Percentiles rank a stretch among this genome's conserved stretches.
These are phyloP conservation scores for Hyphantria cunea DNA, from an alignment of 1,140 invertebrate species.

Conservation along the genomic window DNA sequence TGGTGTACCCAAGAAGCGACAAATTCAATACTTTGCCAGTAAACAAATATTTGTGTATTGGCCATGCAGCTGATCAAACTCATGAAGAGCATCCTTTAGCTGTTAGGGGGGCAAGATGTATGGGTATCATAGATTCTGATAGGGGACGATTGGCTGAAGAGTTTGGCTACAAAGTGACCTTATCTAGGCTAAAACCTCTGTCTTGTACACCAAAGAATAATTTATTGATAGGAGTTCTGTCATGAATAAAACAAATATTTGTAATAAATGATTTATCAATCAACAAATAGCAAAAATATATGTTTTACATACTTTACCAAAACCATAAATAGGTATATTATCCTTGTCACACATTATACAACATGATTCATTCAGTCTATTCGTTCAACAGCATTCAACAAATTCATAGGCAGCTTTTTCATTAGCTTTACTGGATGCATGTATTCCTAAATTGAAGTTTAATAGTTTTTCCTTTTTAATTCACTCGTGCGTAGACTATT, in stretches of 20 bases:
- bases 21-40: conserved; percentile 81
- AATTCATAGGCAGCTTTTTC: too few relatives aligned
- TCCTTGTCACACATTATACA: too few relatives aligned
- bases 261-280: conserved; percentile 44
- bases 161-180: conserved; percentile 87
- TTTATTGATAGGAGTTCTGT: conserved; percentile 89
- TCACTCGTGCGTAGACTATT: conserved; percentile 82
- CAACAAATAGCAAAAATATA: conserved; percentile 44
- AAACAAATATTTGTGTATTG: conserved; percentile 89
- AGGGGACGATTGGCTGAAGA: conserved; percentile 88
- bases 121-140: conserved; percentile 95
- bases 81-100: conserved; percentile 85
- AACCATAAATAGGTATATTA: not conserved
- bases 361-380: too few relatives aligned
- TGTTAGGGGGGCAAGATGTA: conserved; percentile 84
- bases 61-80: conserved; percentile 95
- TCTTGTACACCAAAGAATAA: conserved; percentile 97
- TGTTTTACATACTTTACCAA: conserved; percentile 38
- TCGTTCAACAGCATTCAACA: too few relatives aligned
- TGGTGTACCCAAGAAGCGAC: conserved; percentile 88
- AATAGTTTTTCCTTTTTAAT: conserved; percentile 37
- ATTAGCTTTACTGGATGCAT: too few relatives aligned
- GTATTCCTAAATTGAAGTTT: not conserved
- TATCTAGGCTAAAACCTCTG: conserved; percentile 89
- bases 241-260: conserved; percentile 33